Base-by-base conservation (phyloP, 1,140 invertebrate genomes). In the Maniola jurtina region DNA sequence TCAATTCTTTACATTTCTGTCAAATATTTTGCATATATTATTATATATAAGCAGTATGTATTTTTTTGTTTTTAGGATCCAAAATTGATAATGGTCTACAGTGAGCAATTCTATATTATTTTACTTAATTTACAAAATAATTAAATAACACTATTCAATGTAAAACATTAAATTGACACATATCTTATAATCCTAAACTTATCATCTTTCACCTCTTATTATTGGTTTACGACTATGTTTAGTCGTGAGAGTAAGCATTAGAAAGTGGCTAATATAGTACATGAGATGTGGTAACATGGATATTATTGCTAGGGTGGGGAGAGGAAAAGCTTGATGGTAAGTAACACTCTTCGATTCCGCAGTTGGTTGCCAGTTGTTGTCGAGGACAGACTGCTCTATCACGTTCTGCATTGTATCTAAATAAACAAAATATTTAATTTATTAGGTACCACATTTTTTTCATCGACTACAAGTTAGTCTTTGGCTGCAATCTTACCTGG, bases 331-430 rank as follows among this genome's bases (percentile, higher is more conserved):
- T 75, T 76, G 77, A 63, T 80, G 62, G 47, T 55, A 66, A 11
- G 63, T 70, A 10, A 79, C 76, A 4, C 77, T 79, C 5, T 77
- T 72, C 1, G 88, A 88, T 57, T 89, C 88, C 5, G 80, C 84
- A 72, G 88, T 89, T 11, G 88, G 88, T n/a, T 89, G 71, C 83
- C 84, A 89, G 76, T 88, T 83, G 75, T 88, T 89, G 76, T 90
- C 88, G 15, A 88, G 78, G 40, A 90, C 85, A 42, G 88, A 89
- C 70, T 90, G 88, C 70, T 90, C 88, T 36, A 90, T 88, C 6
- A 90, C 86, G 40, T 90, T 89, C 67, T 88, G 84, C 88, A 90
- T 89, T 68, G 88, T 90, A 73, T 88, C 88, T 90, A 57, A 59
- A 52, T 50, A 47, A 62, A 58, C 4, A 16, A 38, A 64, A 25